Conservation (phyloP, 2,888 invertebrate genomes). For the Hetaerina titia region DNA sequence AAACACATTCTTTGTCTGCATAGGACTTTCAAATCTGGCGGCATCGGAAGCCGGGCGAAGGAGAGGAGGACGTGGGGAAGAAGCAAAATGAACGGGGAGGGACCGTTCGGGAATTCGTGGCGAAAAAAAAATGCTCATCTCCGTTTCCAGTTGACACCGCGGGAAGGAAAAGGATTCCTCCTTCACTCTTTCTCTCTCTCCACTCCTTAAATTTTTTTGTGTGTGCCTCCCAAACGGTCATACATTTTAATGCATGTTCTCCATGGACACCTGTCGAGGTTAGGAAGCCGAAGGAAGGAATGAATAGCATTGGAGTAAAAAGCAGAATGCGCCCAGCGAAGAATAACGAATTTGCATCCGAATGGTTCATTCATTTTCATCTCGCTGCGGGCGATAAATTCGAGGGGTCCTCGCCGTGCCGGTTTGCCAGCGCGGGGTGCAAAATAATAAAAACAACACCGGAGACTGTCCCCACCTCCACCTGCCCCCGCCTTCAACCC, state of each 20-base stretch:
- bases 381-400: slow-evolving; percentile 6
- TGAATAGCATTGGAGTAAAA: neutral
- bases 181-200: neutral
- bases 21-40: neutral
- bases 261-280: slow-evolving; percentile 44
- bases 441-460: slow-evolving; percentile 41
- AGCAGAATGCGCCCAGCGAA: slow-evolving; percentile 10
- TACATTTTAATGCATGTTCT: slow-evolving; percentile 54
- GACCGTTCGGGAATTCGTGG: neutral
- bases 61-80: neutral
- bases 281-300: slow-evolving; percentile 35
- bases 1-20: neutral
- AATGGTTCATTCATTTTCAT: slow-evolving; percentile 59
- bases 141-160: neutral
- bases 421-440: slow-evolving; percentile 45
- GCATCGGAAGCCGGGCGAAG: neutral
- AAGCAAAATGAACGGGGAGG: neutral
- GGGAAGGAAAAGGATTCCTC: neutral
- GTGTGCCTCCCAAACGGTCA: neutral
- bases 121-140: neutral
- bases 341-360: slow-evolving; percentile 42
- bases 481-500: neutral
- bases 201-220: neutral
- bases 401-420: neutral
- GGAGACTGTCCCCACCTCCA: neutral